phyloP scores from a whole-genome alignment of 1,140 invertebrate genomes.

The Trichonephila clavata region DNA sequence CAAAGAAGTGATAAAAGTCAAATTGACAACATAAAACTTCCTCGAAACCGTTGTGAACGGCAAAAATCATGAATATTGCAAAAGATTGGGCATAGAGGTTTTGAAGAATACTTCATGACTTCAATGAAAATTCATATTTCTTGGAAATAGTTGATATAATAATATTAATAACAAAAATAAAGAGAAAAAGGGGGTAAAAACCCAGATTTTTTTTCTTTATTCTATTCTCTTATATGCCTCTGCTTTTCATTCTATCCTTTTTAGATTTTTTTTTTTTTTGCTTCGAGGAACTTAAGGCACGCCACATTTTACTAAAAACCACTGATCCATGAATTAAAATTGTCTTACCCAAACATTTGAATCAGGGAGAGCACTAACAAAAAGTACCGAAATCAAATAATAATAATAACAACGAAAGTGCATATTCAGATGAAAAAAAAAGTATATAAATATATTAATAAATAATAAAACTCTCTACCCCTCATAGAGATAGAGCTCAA shows the following conservation, averaged over 20 bases:
- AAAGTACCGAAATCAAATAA: background rate
- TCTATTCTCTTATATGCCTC: background rate
- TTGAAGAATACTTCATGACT: background rate
- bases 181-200: background rate
- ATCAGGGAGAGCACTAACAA: background rate
- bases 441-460: background rate
- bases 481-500: background rate
- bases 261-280: background rate
- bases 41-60: background rate
- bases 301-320: constrained; percentile 25
- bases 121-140: constrained; percentile 44
- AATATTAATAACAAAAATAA: constrained; percentile 8
- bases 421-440: constrained; percentile 32
- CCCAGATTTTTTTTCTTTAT: background rate
- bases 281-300: background rate
- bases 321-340: constrained; percentile 67
- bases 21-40: background rate
- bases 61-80: constrained; percentile 64
- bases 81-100: constrained; percentile 4
- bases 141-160: constrained; percentile 41
- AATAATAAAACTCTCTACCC: background rate
- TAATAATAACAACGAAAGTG: constrained; percentile 52
- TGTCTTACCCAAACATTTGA: background rate
- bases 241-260: background rate
- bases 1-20: constrained; percentile 29